These are phyloP conservation scores for Odontomyia ornata DNA, from an alignment of 2,888 invertebrate species.

Conservation along the genomic window DNA sequence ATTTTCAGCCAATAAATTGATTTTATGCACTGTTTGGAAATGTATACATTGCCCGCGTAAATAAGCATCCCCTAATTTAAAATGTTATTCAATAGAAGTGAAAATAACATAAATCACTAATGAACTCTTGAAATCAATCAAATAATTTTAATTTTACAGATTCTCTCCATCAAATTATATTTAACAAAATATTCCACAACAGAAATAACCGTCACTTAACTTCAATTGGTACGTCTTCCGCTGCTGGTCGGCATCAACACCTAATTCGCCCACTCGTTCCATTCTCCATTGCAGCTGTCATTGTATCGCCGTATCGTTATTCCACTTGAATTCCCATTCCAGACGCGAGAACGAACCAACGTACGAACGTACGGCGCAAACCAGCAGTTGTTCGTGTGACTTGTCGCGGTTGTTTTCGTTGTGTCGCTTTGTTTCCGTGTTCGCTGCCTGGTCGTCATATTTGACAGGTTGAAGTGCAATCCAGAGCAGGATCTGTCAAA, in stretches of 20 bases:
- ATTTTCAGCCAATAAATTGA: too few relatives aligned
- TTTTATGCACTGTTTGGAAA: too few relatives aligned
- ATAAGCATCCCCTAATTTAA: too few relatives aligned
- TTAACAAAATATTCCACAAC: not conserved
- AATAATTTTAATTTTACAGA: not conserved
- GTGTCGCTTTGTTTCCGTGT: slow-evolving; percentile 17
- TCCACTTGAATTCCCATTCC: slow-evolving; percentile 10
- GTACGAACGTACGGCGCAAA: not conserved
- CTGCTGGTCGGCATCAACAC: not conserved
- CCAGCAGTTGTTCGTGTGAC: not conserved
- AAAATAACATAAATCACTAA: too few relatives aligned
- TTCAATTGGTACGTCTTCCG: not conserved
- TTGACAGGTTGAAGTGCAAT: slow-evolving; percentile 22
- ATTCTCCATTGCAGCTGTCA: not conserved
- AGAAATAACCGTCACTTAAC: not conserved
- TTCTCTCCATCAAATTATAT: too few relatives aligned
- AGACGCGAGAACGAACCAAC: not conserved
- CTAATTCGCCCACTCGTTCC: not conserved
- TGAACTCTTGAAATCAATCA: too few relatives aligned
- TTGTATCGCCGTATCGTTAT: not conserved
- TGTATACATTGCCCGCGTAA: too few relatives aligned
- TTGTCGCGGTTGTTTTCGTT: slow-evolving; percentile 33
- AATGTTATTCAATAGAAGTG: too few relatives aligned
- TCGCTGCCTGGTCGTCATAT: not conserved
- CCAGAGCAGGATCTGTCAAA: slow-evolving; percentile 24